Evolutionary conservation across 92 coral and sea anemone genomes (phyloP), one percentile per base, ranked within the genome.

Genomic region (Porites rus): DNA sequence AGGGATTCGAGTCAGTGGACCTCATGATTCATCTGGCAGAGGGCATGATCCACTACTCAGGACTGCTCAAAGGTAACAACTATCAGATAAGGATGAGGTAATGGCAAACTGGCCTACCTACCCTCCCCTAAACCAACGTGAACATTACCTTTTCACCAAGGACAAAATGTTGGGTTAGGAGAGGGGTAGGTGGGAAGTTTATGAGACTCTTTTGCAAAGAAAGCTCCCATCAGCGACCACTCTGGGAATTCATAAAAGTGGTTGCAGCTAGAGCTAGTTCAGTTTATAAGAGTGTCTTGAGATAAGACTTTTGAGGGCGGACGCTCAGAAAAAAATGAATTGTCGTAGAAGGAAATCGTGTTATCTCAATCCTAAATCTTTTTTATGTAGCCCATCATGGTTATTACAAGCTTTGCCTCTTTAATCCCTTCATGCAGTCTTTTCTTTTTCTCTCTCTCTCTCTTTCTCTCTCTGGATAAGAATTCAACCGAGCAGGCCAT

Each of bases 1-100:
- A 94, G 98, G 98, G 10, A 94, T 94, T 78, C 94, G 98, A 25
- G 98, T 94, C 9, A 92, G 95, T 78, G 93, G 93, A 7, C 94
- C 95, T 52, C 83, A 88, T n/a, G 98, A 94, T 62, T 56, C 93
- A 0, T 65, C 89, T 25, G 71, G 90, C 10, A 62, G 89, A 18
- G 14, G 87, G 2, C 91, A 88, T 43, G 98, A 87, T 38, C 77
- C 94, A 14, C 87, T 69, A 65, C 76, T 94, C 14, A 87, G 98
- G 22, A 92, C 98, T 9, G 98, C 98, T 51, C 81, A 87, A 74
- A 92, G 90, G 95, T 92, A 24, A 38, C 84, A n/a, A 8, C 8
- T 79, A 7, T 19, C 10, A 5, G 25, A 14, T 56, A 56, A 8
- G 76, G 13, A n/a, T 17, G 8, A 18, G 21, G 12, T 56, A 11